Base-by-base conservation (phyloP, 2,113 vertebrate species). In the Myocastor coypus region DNA sequence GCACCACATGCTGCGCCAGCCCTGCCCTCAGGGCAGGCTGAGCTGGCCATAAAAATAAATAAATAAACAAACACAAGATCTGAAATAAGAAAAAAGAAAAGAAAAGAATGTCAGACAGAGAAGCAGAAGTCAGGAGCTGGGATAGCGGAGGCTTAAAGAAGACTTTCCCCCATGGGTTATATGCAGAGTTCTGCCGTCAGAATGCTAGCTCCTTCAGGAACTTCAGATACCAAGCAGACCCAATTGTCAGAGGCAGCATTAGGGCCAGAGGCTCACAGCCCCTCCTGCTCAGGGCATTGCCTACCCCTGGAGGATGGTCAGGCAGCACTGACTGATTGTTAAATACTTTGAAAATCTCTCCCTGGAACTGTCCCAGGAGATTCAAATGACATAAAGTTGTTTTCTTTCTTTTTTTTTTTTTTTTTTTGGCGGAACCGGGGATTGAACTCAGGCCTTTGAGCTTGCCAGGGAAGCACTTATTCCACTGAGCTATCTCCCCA, bases 311-410 rank as follows among this genome's bases (percentile, higher is more conserved):
- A 83, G 55, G 83, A 10, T 37, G 63, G 8, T 40, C 16, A 12
- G 1, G 2, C 37, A 13, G 80, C 0, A 4, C 50, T 1, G 8
- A 5, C 57, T 0, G 7, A 14, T 6, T 68, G 28, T 34, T 34
- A 78, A 37, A 46, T 13, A 11, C 50, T 40, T 73, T 69, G 24
- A 55, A 75, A 91, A 81, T 50, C 42, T 92, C 64, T 63, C 69
- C 61, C 3, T 40, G 66, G 52, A 7, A 50, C 4, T 34, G 30
- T 14, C 26, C 50, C 69, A 84, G 69, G 24, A 87, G 32, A 24
- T 20, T 61, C 5, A 5, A 50, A 59, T 13, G 80, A 87, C n/a
- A 86, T 87, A 37, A 52, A 61, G 81, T 11, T 64, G 93, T 73
- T 93, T 92, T 75, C 83, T 92, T n/a, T n/a, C n/a, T n/a, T n/a